Conservation (phyloP, 92 coral and sea anemone genomes). For the Zoanthus gigantus region DNA sequence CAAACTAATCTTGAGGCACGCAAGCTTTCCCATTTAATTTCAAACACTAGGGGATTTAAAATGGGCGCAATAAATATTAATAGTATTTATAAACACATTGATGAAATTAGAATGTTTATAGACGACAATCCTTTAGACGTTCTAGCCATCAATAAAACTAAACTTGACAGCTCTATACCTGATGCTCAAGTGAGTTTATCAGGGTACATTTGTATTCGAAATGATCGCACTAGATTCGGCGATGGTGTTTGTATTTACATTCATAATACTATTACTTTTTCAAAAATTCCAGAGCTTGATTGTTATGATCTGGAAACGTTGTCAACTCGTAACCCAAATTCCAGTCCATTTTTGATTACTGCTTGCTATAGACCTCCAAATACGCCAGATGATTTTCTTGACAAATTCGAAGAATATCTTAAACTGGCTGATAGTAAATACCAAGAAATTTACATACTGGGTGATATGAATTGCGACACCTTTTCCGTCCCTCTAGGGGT, state of each 20-base stretch:
- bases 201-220: slow-evolving; percentile 37
- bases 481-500: slow-evolving; percentile 7
- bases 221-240: slow-evolving; percentile 40
- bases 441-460: slow-evolving; percentile 40
- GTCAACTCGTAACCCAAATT: slow-evolving; percentile 39
- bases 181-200: slow-evolving; percentile 15
- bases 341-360: slow-evolving; percentile 44
- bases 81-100: slow-evolving; percentile 52
- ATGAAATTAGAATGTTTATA: slow-evolving; percentile 51
- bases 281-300: slow-evolving; percentile 31
- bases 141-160: slow-evolving; percentile 51
- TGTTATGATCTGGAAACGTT: slow-evolving; percentile 31
- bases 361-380: slow-evolving; percentile 61
- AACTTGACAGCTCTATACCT: slow-evolving; percentile 40
- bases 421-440: slow-evolving; percentile 24
- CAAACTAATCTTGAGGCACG: slow-evolving; percentile 38
- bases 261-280: slow-evolving; percentile 38
- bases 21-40: slow-evolving; percentile 46
- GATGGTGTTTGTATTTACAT: slow-evolving; percentile 60
- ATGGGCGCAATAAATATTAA: slow-evolving; percentile 49
- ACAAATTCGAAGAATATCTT: slow-evolving; percentile 30
- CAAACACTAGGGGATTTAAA: slow-evolving; percentile 47
- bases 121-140: slow-evolving; percentile 40
- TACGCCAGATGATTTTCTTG: slow-evolving; percentile 33
- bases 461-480: slow-evolving; percentile 38